phyloP scores from a whole-genome alignment of 2,113 vertebrate genomes.

The Rattus rattus region DNA sequence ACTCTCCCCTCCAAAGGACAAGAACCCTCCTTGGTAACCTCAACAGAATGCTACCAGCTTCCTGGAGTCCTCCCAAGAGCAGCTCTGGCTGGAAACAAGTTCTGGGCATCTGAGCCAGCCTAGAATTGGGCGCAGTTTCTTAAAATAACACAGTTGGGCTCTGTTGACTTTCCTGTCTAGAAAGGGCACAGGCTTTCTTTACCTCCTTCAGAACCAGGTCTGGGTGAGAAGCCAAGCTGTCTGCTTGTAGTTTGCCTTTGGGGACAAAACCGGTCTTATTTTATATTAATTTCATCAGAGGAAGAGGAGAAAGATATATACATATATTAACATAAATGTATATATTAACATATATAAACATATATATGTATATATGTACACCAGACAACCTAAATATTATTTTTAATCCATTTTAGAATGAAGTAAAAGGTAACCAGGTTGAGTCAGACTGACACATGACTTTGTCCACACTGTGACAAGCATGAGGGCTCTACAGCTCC shows the following conservation, averaged over 20 bases:
- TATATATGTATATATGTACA: not conserved
- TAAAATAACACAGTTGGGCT: slow-evolving; percentile 61
- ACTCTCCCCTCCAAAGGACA: not conserved
- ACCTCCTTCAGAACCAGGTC: slow-evolving; percentile 48
- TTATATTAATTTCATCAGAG: not conserved
- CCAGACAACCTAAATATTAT: not conserved
- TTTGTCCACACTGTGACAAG: not conserved
- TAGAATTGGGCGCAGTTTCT: slow-evolving; percentile 46
- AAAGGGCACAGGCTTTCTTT: slow-evolving; percentile 54
- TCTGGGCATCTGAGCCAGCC: slow-evolving; percentile 28
- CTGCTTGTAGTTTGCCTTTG: not conserved
- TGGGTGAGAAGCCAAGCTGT: not conserved
- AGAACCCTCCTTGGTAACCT: not conserved
- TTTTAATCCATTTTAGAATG: not conserved
- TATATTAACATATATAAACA: not conserved
- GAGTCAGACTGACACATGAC: not conserved
- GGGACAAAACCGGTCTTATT: not conserved
- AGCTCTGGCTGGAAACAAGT: slow-evolving; percentile 41
- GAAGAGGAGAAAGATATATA: not conserved
- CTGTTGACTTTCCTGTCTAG: slow-evolving; percentile 38
- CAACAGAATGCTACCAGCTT: not conserved
- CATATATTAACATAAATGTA: too few relatives aligned
- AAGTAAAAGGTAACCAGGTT: not conserved
- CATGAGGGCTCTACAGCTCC: not conserved
- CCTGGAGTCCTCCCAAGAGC: slow-evolving; percentile 31